Conservation (phyloP, 2,797 vertebrate species). For the Pelobates cultripes region DNA sequence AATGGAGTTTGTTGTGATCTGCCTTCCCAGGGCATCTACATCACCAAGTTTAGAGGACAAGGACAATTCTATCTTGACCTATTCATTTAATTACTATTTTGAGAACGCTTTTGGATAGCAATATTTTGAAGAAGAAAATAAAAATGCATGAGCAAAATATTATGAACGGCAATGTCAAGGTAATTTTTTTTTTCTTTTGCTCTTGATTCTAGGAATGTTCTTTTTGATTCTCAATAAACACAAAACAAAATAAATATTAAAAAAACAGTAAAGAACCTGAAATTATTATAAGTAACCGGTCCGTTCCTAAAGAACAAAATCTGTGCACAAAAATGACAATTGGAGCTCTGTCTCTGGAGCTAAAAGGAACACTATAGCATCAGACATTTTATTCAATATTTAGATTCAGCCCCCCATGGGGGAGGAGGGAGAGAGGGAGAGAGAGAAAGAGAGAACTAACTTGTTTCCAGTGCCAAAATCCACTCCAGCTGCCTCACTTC, state of each 20-base stretch:
- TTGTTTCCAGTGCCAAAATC: too few species aligned
- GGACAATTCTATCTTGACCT: conserved; percentile 6
- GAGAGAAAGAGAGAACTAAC: too few species aligned
- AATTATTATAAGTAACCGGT: not conserved
- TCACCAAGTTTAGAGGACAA: conserved; percentile 29
- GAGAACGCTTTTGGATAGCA: not conserved
- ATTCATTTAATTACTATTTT: conserved; percentile 34
- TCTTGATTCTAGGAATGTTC: not conserved
- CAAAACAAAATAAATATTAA: not conserved
- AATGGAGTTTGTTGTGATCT: conserved; percentile 20
- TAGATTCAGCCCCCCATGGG: too few species aligned
- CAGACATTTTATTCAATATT: too few species aligned
- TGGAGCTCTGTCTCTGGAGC: too few species aligned
- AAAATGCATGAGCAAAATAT: not conserved
- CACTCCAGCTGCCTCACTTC: too few species aligned
- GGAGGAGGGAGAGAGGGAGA: too few species aligned
- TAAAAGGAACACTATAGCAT: too few species aligned
- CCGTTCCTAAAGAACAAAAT: too few species aligned
- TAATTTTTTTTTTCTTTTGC: not conserved
- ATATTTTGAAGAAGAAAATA: conserved; percentile 1
- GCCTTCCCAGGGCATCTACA: conserved; percentile 33
- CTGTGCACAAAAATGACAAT: too few species aligned
- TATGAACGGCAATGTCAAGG: conserved; percentile 3
- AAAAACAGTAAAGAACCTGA: not conserved
- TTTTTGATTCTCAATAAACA: not conserved